phyloP scores from a whole-genome alignment of 1,140 invertebrate genomes.

The Platorchestia sp. region DNA sequence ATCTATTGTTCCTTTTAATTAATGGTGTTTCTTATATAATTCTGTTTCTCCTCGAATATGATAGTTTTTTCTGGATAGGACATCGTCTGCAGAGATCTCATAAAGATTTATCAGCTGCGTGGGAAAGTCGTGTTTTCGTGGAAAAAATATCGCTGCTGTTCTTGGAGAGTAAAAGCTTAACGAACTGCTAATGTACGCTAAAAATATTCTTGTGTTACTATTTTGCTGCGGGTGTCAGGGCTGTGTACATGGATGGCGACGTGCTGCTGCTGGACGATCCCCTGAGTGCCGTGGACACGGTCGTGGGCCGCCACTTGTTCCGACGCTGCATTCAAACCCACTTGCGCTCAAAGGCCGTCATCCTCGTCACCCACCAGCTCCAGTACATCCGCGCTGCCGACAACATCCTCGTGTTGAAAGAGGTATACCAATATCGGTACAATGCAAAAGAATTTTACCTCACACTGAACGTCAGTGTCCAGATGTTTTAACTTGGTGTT shows the following conservation, averaged over 20 bases:
- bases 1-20: too few relatives aligned
- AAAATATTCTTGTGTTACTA: background rate
- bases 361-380: constrained; percentile 75
- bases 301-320: constrained; percentile 85
- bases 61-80: too few relatives aligned
- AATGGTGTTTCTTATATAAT: too few relatives aligned
- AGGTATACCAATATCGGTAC: too few relatives aligned
- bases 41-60: too few relatives aligned
- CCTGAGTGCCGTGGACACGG: constrained; percentile 81
- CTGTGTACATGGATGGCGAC: constrained; percentile 84
- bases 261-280: constrained; percentile 86
- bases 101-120: too few relatives aligned
- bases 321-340: constrained; percentile 73
- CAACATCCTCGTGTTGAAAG: constrained; percentile 71
- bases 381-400: constrained; percentile 71
- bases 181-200: background rate
- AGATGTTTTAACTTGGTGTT: too few relatives aligned
- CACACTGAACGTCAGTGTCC: too few relatives aligned
- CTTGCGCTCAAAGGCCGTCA: constrained; percentile 69
- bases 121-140: too few relatives aligned
- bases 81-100: too few relatives aligned
- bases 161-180: too few relatives aligned
- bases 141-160: background rate
- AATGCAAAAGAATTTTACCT: too few relatives aligned
- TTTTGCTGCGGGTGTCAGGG: constrained; percentile 73